These are phyloP conservation scores for Leuctra nigra DNA, from an alignment of 2,888 invertebrate genomes.

Conservation along the genomic window DNA sequence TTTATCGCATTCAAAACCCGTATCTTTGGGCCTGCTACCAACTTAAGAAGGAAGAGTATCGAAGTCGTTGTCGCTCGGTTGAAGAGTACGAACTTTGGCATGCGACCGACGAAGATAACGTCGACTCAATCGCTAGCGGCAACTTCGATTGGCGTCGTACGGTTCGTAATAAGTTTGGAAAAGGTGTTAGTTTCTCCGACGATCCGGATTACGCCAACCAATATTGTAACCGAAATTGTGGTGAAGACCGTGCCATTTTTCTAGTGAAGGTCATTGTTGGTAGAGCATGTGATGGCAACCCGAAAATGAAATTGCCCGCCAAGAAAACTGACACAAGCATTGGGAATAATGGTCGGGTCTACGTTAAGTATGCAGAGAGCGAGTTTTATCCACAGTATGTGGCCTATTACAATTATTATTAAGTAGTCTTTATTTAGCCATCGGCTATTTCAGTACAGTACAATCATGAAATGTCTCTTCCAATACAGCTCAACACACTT, in stretches of 20 bases:
- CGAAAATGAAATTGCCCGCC: conserved; percentile 30
- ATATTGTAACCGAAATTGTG: conserved; percentile 20
- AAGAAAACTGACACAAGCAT: conserved; percentile 35
- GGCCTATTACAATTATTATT: conserved; percentile 27
- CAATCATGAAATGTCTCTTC: too few species aligned
- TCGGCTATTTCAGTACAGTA: too few species aligned
- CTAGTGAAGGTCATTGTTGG: conserved; percentile 36
- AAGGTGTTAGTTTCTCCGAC: conserved; percentile 28
- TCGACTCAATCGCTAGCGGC: conserved; percentile 10
- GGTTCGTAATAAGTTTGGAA: conserved; percentile 23
- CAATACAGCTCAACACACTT: too few species aligned
- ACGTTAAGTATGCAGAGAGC: conserved; percentile 38
- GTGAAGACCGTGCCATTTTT: conserved; percentile 34
- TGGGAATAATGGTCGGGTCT: conserved; percentile 33
- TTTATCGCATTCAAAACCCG: conserved; percentile 25
- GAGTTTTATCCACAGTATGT: conserved; percentile 39
- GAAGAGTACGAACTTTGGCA: conserved; percentile 24
- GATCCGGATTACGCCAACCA: conserved; percentile 26
- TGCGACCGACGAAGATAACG: conserved; percentile 22
- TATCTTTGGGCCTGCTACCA: conserved; percentile 24
- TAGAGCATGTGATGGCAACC: conserved; percentile 23
- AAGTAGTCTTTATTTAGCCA: too few species aligned
- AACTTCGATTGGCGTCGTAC: conserved; percentile 28
- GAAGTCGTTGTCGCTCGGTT: not conserved
- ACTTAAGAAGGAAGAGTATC: conserved; percentile 26